Percentiles rank a stretch among this genome's conserved stretches.
phyloP scores from a whole-genome alignment of 35 echinoderm and acorn worm genomes.

The Stichopus chloronotus region DNA sequence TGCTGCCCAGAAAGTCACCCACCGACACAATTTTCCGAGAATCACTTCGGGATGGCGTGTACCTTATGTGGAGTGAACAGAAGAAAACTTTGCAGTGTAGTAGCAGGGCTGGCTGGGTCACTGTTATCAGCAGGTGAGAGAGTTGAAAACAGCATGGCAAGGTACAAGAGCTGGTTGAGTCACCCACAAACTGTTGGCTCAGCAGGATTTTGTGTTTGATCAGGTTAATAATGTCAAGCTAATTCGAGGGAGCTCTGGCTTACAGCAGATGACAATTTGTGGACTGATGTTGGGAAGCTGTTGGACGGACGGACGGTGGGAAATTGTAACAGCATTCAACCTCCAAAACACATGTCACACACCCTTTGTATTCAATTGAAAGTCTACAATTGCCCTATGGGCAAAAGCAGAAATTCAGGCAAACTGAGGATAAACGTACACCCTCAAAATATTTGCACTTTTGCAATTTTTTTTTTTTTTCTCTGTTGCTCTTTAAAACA shows the following conservation, averaged over 20 bases:
- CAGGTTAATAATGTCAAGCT: not conserved
- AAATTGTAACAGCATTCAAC: not conserved
- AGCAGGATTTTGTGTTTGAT: not conserved
- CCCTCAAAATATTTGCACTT: not conserved
- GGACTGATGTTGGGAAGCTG: not conserved
- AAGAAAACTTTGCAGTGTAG: not conserved
- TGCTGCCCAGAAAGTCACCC: not conserved
- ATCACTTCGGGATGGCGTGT: not conserved
- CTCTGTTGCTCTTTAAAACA: too few relatives aligned
- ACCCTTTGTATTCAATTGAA: not conserved
- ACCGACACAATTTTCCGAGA: slow-evolving; percentile 37
- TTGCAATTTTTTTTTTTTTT: not conserved
- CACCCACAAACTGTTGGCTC: not conserved
- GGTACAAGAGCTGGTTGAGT: not conserved
- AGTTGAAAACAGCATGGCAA: not conserved
- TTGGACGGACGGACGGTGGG: not conserved
- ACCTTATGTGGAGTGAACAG: not conserved
- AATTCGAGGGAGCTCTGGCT: not conserved
- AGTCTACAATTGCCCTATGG: not conserved
- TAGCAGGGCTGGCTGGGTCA: not conserved
- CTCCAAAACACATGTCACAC: slow-evolving; percentile 37
- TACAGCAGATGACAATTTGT: slow-evolving; percentile 6
- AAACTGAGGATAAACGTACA: not conserved
- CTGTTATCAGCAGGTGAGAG: not conserved
- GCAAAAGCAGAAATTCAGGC: not conserved